phyloP scores from a whole-genome alignment of 30 jellyfish, hydroid and myxozoan species.

The Rhopilema esculentum region DNA sequence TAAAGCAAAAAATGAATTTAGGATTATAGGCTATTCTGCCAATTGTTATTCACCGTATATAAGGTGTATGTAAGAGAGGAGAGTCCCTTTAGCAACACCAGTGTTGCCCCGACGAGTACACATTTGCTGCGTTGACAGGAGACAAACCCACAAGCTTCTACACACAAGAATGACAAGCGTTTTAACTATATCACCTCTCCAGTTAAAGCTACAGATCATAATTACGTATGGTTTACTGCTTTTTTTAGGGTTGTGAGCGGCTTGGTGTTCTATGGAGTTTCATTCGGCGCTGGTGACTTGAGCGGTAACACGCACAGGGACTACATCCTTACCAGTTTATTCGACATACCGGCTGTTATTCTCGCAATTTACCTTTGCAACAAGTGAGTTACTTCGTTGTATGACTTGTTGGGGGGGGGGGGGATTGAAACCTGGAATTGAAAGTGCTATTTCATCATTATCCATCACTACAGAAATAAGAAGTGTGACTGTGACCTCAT shows the following conservation, averaged over 20 bases:
- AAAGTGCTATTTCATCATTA: background rate
- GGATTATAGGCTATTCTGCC: too few species aligned
- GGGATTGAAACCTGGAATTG: background rate
- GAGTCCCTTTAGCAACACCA: too few species aligned
- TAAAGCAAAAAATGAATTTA: too few species aligned
- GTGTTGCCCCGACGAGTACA: too few species aligned
- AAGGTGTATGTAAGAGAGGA: too few species aligned
- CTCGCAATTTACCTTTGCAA: slow-evolving; percentile 53
- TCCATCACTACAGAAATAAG: background rate
- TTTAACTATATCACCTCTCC: too few species aligned
- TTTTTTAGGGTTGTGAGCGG: slow-evolving; percentile 38
- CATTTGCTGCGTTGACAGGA: too few species aligned
- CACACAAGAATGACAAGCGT: too few species aligned
- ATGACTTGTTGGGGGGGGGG: background rate
- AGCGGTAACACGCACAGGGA: slow-evolving; percentile 57
- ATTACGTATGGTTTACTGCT: background rate
- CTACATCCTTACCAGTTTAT: slow-evolving; percentile 36
- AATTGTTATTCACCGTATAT: too few species aligned
- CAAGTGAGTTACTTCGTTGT: slow-evolving; percentile 3
- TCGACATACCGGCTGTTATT: slow-evolving; percentile 38
- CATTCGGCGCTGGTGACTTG: slow-evolving; percentile 73
- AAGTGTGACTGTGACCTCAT: background rate
- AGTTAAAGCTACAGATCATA: too few species aligned
- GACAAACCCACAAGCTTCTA: too few species aligned
- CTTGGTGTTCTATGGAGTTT: slow-evolving; percentile 59